A percentile compares a stretch with the other conserved stretches of the same genome.
Conservation (phyloP, 2,113 vertebrate species). For the Dunckerocampus dactyliophorus region DNA sequence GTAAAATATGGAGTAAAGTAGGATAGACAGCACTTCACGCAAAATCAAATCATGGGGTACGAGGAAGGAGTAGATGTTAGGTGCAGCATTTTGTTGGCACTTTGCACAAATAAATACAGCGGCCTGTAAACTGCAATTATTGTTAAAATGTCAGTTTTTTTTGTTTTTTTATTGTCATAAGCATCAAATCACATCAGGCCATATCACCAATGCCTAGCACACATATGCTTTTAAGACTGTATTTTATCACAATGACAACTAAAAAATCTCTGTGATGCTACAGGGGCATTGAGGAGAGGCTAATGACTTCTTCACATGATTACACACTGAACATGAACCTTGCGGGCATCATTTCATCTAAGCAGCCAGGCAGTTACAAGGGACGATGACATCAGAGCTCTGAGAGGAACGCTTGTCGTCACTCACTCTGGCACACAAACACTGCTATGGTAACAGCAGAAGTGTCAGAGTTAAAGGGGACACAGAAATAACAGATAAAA, state of each 20-base stretch:
- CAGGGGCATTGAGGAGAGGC: neutral
- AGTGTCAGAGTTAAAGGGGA: slow-evolving; percentile 40
- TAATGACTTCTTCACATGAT: slow-evolving; percentile 1
- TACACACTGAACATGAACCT: slow-evolving; percentile 20
- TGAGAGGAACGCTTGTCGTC: slow-evolving; percentile 58
- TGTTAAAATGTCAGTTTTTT: too few relatives aligned
- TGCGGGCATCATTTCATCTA: slow-evolving; percentile 31
- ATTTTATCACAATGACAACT: neutral
- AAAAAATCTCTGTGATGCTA: too few relatives aligned
- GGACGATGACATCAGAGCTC: slow-evolving; percentile 63
- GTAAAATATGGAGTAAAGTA: too few relatives aligned
- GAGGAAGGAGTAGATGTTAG: too few relatives aligned
- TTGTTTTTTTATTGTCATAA: too few relatives aligned
- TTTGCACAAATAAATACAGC: too few relatives aligned
- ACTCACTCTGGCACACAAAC: slow-evolving; percentile 39
- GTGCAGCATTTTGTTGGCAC: too few relatives aligned
- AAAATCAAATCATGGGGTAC: too few relatives aligned
- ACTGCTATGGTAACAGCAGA: slow-evolving; percentile 61
- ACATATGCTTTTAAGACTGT: neutral
- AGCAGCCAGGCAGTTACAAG: slow-evolving; percentile 40
- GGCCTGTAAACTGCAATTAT: too few relatives aligned
- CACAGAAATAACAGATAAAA: slow-evolving; percentile 34
- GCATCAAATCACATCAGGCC: too few relatives aligned
- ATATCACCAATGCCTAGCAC: too few relatives aligned
- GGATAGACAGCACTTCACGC: too few relatives aligned